phyloP scores from a whole-genome alignment of 2,888 invertebrate species.

The Andrena fulva region DNA sequence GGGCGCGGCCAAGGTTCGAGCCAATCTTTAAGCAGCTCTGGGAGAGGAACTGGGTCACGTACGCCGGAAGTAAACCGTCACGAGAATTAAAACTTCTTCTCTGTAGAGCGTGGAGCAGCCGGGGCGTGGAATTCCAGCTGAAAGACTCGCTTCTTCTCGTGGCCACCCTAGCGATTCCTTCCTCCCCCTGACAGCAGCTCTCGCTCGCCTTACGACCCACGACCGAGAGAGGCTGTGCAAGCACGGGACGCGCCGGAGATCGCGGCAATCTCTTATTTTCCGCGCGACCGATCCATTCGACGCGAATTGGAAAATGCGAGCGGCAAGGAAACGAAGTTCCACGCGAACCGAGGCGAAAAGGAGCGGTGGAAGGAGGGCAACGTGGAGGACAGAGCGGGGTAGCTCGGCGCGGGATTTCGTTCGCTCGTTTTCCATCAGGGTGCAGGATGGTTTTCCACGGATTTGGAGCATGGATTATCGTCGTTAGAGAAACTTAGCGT shows the following conservation, averaged over 20 bases:
- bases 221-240: conserved; percentile 45
- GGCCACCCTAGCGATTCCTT: not conserved
- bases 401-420: conserved; percentile 48
- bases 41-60: conserved; percentile 66
- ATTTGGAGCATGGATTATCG: conserved; percentile 14
- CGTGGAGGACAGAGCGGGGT: not conserved
- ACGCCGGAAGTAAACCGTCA: conserved; percentile 67
- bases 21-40: conserved; percentile 60
- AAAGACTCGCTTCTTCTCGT: conserved; percentile 28
- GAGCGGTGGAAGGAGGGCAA: conserved; percentile 26
- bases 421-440: conserved; percentile 52
- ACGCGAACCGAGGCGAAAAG: conserved; percentile 32
- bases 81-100: conserved; percentile 60
- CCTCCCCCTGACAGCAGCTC: not conserved
- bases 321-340: conserved; percentile 68
- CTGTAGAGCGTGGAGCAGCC: conserved; percentile 21
- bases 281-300: conserved; percentile 73
- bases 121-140: conserved; percentile 52
- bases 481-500: conserved; percentile 16
- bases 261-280: conserved; percentile 77
- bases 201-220: conserved; percentile 10
- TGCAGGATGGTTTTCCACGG: conserved; percentile 24
- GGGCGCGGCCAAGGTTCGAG: conserved; percentile 36
- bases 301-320: conserved; percentile 77
- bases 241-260: conserved; percentile 60